Conservation (phyloP, 92 coral and sea anemone genomes). For the Parazoanthus swiftii region DNA sequence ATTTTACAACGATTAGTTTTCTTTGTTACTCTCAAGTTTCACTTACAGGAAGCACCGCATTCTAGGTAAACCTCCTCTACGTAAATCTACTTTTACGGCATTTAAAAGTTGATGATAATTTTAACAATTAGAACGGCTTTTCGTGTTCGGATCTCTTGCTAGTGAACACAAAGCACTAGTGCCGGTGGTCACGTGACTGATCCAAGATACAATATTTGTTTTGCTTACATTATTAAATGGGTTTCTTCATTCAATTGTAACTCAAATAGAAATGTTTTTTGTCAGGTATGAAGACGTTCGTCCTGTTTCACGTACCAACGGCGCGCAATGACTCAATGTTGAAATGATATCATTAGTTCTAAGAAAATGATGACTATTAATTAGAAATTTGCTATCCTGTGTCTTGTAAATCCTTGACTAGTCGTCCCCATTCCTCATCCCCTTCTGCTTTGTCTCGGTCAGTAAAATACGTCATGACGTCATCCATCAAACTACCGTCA, state of each 20-base stretch:
- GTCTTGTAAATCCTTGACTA: slow-evolving; percentile 38
- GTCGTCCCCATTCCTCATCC: slow-evolving; percentile 35
- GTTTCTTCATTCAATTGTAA: neutral
- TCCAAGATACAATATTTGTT: too few species aligned
- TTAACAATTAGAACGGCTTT: neutral
- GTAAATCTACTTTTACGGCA: neutral
- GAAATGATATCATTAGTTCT: neutral
- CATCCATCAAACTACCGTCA: slow-evolving; percentile 40
- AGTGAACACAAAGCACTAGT: neutral
- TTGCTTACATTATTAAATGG: neutral
- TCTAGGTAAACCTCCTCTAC: neutral
- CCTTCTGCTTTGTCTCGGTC: slow-evolving; percentile 35
- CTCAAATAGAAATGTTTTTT: neutral
- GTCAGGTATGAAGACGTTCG: neutral
- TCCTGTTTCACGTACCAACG: neutral
- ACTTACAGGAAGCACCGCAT: neutral
- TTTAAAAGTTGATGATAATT: too few species aligned
- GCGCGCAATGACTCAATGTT: neutral
- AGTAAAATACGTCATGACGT: slow-evolving; percentile 42
- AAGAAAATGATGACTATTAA: neutral
- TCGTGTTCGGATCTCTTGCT: neutral
- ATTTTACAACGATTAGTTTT: neutral
- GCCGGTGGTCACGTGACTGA: neutral
- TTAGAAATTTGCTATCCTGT: neutral
- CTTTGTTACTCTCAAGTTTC: neutral